Percentiles rank a stretch among this genome's conserved stretches.
Conservation (phyloP, 2,888 invertebrate species). For the Stratiomys singularior region DNA sequence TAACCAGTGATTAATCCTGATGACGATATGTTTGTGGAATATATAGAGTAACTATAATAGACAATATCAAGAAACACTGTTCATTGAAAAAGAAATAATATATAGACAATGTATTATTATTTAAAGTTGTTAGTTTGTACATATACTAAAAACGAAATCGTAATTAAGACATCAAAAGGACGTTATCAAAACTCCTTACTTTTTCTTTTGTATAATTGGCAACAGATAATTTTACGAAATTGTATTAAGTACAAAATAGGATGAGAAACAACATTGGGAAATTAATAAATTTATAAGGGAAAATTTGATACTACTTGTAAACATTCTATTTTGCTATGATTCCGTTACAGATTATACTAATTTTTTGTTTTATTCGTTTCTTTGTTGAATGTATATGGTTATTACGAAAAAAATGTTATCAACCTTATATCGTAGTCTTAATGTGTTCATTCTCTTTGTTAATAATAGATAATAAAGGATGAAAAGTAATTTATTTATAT, state of each 20-base stretch:
- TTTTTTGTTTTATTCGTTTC: background rate
- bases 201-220: conserved; percentile 23
- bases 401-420: conserved; percentile 8
- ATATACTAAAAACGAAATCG: background rate
- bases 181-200: background rate
- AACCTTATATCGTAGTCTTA: conserved; percentile 13
- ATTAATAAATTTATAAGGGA: background rate
- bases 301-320: conserved; percentile 16
- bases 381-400: conserved; percentile 7
- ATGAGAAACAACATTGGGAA: background rate
- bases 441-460: conserved; percentile 40
- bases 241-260: background rate
- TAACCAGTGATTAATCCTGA: background rate
- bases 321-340: conserved; percentile 8
- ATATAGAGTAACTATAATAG: background rate
- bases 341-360: background rate
- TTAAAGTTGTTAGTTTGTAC: conserved; percentile 3
- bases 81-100: background rate
- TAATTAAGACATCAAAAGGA: background rate
- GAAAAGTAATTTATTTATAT: background rate
- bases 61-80: background rate
- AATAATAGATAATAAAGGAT: conserved; percentile 31
- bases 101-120: no score
- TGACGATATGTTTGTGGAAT: background rate
- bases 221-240: background rate